Percentiles rank a stretch among this genome's conserved stretches.
Evolutionary conservation across 2,113 vertebrate species (phyloP).

Genomic region (Canis aureus): DNA sequence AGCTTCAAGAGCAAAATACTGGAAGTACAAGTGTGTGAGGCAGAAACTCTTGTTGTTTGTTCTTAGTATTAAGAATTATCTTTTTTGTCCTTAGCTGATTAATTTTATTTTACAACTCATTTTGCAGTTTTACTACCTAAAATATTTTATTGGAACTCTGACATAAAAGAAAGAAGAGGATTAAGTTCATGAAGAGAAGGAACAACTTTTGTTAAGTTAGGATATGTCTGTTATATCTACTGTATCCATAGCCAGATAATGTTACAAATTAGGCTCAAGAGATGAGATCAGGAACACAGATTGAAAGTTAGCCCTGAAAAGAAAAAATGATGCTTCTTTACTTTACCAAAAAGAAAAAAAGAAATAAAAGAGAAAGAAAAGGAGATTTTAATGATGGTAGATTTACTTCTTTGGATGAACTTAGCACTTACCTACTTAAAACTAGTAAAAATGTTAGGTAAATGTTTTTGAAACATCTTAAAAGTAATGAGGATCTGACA

Average conservation of each 20-base stretch:
- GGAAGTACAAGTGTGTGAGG: conserved; percentile 93
- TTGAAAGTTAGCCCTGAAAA: background rate
- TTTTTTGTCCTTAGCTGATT: background rate
- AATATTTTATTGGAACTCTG: background rate
- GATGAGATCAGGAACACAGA: background rate
- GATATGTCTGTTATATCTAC: background rate
- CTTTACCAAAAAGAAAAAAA: background rate
- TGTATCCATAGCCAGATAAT: background rate
- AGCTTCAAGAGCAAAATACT: conserved; percentile 98
- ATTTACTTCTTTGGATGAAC: background rate
- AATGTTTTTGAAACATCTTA: background rate
- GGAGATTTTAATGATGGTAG: background rate
- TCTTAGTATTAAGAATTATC: background rate
- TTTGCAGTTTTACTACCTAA: conserved; percentile 13
- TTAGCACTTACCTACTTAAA: background rate
- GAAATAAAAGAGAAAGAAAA: background rate
- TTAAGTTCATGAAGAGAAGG: background rate
- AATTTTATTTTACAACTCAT: conserved; percentile 2
- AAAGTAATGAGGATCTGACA: background rate
- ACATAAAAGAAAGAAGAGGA: background rate
- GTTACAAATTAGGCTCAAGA: background rate
- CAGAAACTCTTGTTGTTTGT: background rate
- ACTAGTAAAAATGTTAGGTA: background rate
- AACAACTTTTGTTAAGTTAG: background rate
- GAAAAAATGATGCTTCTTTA: background rate